Percentiles rank a stretch among this genome's conserved stretches.
Conservation (phyloP, 92 coral and sea anemone species). For the Virgularia gustaviana region DNA sequence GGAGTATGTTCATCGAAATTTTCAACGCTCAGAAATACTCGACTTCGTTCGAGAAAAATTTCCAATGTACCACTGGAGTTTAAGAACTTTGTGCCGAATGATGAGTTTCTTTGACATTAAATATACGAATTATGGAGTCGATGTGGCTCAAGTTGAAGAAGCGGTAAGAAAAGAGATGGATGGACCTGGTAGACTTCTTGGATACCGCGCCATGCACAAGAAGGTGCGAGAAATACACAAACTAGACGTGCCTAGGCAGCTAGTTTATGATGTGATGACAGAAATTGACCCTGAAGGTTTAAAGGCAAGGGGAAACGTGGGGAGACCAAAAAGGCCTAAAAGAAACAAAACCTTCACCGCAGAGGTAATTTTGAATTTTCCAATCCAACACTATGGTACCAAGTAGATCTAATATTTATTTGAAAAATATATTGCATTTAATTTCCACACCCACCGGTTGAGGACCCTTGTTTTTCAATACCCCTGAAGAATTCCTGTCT, state of each 20-base stretch:
- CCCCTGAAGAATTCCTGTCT: too few relatives aligned
- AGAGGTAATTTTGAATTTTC: conserved; percentile 24
- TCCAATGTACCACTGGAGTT: conserved; percentile 63
- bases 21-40: conserved; percentile 49
- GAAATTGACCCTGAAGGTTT: conserved; percentile 56
- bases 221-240: conserved; percentile 57
- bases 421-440: too few relatives aligned
- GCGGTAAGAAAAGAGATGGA: conserved; percentile 61
- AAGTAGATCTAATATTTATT: background rate
- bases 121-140: conserved; percentile 47
- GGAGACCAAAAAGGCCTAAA: conserved; percentile 57
- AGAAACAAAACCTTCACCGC: conserved; percentile 44
- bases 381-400: too few relatives aligned
- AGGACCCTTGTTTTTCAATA: too few relatives aligned
- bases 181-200: conserved; percentile 52
- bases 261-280: conserved; percentile 59
- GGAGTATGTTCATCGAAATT: conserved; percentile 47
- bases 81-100: conserved; percentile 54
- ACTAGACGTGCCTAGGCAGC: conserved; percentile 55
- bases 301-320: conserved; percentile 58
- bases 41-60: conserved; percentile 53
- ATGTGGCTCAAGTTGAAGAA: conserved; percentile 46
- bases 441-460: too few relatives aligned
- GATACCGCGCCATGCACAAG: conserved; percentile 56
- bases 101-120: conserved; percentile 53